Percentiles rank a stretch among this genome's conserved stretches.
Evolutionary conservation across 1,140 invertebrate species (phyloP).

Genomic region (Aphelinus certus): DNA sequence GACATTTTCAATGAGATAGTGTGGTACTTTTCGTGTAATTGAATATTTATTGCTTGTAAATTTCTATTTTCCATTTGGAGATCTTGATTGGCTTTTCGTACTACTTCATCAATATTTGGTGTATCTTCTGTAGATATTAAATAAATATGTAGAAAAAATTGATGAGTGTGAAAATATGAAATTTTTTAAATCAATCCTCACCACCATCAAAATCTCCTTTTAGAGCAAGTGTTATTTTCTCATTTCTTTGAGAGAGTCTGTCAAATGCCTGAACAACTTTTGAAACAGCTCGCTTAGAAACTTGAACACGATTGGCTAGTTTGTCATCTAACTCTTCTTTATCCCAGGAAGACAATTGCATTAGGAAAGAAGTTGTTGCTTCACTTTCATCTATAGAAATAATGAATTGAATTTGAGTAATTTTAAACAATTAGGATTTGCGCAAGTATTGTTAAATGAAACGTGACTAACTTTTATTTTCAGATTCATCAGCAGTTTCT

Average conservation of each 20-base stretch:
- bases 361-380: constrained; percentile 94
- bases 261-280: constrained; percentile 98
- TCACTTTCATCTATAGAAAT: constrained; percentile 88
- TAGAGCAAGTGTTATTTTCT: constrained; percentile 88
- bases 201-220: constrained; percentile 82
- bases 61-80: constrained; percentile 91
- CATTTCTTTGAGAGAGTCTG: constrained; percentile 90
- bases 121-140: constrained; percentile 68
- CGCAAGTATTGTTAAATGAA: constrained; percentile 19
- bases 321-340: constrained; percentile 97
- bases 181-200: constrained; percentile 46
- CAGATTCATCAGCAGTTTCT: constrained; percentile 95
- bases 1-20: constrained; percentile 90
- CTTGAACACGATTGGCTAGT: constrained; percentile 91
- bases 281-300: constrained; percentile 91
- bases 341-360: constrained; percentile 97
- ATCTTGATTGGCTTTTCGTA: constrained; percentile 84
- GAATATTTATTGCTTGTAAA: constrained; percentile 91
- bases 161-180: background rate
- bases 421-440: constrained; percentile 30
- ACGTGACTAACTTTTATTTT: constrained; percentile 80
- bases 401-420: background rate
- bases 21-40: constrained; percentile 93
- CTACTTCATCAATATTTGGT: constrained; percentile 80
- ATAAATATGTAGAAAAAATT: constrained; percentile 12